Conservation (phyloP, 1,140 invertebrate genomes). For the Procambarus clarkii region DNA sequence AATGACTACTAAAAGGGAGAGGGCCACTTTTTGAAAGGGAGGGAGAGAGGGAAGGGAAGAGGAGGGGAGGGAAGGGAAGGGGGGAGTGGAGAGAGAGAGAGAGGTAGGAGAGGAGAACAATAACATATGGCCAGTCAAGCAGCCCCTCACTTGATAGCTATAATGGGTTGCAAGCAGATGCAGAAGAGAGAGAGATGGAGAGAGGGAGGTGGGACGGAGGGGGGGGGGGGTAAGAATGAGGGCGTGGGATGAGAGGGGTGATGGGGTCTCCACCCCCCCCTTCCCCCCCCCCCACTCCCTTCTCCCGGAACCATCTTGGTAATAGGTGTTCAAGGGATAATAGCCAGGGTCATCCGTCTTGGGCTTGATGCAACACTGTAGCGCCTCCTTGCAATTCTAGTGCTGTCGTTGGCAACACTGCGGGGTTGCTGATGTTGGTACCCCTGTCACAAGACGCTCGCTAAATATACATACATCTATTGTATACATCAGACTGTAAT, state of each 20-base stretch:
- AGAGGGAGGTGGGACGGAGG: neutral
- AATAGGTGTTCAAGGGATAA: neutral
- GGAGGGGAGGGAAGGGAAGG: neutral
- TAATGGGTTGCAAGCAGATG: conserved; percentile 9
- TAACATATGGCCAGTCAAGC: neutral
- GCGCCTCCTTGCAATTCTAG: neutral
- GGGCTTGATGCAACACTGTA: neutral
- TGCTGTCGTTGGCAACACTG: neutral
- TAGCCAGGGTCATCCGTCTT: neutral
- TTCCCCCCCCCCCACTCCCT: neutral
- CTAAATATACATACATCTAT: too few relatives aligned
- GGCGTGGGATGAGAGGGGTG: too few relatives aligned
- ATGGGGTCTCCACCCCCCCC: too few relatives aligned
- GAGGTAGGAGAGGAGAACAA: neutral
- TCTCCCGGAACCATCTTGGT: neutral
- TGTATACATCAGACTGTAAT: too few relatives aligned
- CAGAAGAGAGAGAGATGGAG: neutral
- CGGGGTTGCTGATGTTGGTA: neutral
- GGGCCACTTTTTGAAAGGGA: neutral
- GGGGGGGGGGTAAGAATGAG: too few relatives aligned
- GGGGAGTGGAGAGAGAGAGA: neutral
- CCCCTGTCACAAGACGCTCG: too few relatives aligned
- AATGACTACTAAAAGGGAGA: neutral
- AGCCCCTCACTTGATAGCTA: neutral
- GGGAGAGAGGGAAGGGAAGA: neutral